A percentile compares a stretch with the other conserved stretches of the same genome.
Conservation (phyloP, 2,113 vertebrate genomes). For the Mionectes macconnelli region DNA sequence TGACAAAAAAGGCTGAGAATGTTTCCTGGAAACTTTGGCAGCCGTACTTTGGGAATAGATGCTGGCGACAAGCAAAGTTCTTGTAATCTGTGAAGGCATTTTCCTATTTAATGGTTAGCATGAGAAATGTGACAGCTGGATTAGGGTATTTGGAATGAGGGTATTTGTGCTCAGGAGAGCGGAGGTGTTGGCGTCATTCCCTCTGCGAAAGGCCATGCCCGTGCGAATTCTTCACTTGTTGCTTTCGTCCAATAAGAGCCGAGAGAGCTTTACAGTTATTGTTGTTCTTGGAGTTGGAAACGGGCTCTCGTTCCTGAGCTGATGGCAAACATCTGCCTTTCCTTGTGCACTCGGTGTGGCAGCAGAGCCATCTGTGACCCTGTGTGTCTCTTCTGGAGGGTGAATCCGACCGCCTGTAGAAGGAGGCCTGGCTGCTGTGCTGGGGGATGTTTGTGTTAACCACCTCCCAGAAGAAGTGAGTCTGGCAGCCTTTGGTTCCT, state of each 20-base stretch:
- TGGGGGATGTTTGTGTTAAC: neutral
- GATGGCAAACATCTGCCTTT: neutral
- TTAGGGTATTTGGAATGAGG: neutral
- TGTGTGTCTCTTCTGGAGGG: neutral
- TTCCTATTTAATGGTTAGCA: constrained; percentile 12
- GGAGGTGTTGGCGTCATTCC: neutral
- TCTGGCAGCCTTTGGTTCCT: neutral
- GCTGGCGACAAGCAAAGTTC: neutral
- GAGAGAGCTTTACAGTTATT: neutral
- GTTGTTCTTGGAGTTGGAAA: neutral
- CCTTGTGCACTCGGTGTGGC: neutral
- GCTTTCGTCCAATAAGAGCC: neutral
- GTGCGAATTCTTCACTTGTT: neutral
- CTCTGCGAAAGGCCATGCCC: neutral
- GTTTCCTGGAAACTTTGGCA: constrained; percentile 28
- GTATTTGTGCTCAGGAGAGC: neutral
- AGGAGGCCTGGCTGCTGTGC: accelerated
- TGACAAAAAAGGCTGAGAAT: neutral
- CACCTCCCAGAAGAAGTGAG: neutral
- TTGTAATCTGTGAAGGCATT: neutral
- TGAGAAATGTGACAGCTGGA: neutral
- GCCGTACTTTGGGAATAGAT: neutral
- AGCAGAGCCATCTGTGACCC: accelerated
- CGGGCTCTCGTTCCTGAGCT: accelerated
- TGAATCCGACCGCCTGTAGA: neutral